phyloP scores from a whole-genome alignment of 2,888 invertebrate genomes.

The Watsonalla cultraria region DNA sequence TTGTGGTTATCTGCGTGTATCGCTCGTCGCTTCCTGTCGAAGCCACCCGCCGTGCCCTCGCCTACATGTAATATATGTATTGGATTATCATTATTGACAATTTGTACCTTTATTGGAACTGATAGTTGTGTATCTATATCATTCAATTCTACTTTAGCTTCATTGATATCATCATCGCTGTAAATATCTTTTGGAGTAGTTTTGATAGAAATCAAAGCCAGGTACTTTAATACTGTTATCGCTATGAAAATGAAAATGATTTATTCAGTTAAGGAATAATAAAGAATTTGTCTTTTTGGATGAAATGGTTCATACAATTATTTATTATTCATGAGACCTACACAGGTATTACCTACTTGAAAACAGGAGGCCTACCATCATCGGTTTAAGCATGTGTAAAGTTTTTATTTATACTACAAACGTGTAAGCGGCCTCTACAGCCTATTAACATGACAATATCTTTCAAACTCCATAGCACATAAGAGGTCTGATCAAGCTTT shows the following conservation, averaged over 20 bases:
- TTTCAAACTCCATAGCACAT: not conserved
- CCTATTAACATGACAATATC: not conserved
- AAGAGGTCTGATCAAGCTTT: too few species aligned
- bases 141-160: not conserved
- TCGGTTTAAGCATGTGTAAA: too few species aligned
- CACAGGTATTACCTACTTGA: not conserved
- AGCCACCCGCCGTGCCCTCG: constrained; percentile 34
- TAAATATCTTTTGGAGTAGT: too few species aligned
- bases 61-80: constrained; percentile 15
- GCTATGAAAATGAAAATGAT: too few species aligned
- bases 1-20: constrained; percentile 43
- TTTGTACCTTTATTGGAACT: constrained; percentile 9
- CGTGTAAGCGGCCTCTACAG: too few species aligned
- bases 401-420: not conserved
- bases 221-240: too few species aligned
- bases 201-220: too few species aligned
- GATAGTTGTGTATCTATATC: constrained; percentile 3
- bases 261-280: too few species aligned
- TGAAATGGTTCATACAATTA: too few species aligned
- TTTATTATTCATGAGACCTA: too few species aligned
- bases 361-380: not conserved
- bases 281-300: too few species aligned
- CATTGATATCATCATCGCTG: too few species aligned
- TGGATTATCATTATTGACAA: constrained; percentile 17
- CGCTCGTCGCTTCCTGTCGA: constrained; percentile 34